Evolutionary conservation across 2,113 vertebrate species (phyloP).

Genomic region (Neolamprologus cancellatus): DNA sequence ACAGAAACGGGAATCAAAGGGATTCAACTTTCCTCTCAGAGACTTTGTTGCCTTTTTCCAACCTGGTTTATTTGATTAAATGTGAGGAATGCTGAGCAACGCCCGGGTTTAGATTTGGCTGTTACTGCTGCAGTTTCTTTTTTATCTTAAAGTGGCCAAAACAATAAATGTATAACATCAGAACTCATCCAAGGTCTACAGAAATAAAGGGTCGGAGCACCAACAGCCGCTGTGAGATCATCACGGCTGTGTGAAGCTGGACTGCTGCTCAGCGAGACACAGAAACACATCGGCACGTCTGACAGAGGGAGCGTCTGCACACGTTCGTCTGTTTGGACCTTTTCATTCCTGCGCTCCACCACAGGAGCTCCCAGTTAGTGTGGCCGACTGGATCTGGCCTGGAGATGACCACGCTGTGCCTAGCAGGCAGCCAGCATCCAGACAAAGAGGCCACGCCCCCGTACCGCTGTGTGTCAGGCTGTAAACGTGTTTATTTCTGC

Average conservation of each 20-base stretch:
- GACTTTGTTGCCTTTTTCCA: not conserved
- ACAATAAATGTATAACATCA: not conserved
- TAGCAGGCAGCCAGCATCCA: not conserved
- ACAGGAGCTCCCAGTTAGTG: not conserved
- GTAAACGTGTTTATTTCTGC: not conserved
- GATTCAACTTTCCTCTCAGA: not conserved
- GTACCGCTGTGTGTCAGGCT: not conserved
- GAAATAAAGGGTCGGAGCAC: not conserved
- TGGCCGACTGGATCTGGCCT: rapidly evolving
- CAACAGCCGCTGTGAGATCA: rapidly evolving
- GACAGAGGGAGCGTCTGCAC: not conserved
- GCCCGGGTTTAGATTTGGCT: rapidly evolving
- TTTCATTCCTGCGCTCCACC: not conserved
- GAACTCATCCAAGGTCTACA: not conserved
- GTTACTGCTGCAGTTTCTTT: not conserved
- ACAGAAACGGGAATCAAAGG: not conserved
- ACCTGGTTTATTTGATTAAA: not conserved
- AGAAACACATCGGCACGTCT: not conserved
- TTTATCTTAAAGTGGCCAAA: not conserved
- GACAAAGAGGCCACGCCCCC: not conserved
- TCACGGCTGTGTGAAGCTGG: not conserved
- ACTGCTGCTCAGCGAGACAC: not conserved
- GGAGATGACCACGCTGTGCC: not conserved
- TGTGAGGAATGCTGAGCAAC: not conserved
- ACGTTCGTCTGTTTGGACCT: not conserved